Evolutionary conservation across 2,888 invertebrate species (phyloP), one percentile per base, ranked within the genome.

Genomic region (Euzophera pinguis): DNA sequence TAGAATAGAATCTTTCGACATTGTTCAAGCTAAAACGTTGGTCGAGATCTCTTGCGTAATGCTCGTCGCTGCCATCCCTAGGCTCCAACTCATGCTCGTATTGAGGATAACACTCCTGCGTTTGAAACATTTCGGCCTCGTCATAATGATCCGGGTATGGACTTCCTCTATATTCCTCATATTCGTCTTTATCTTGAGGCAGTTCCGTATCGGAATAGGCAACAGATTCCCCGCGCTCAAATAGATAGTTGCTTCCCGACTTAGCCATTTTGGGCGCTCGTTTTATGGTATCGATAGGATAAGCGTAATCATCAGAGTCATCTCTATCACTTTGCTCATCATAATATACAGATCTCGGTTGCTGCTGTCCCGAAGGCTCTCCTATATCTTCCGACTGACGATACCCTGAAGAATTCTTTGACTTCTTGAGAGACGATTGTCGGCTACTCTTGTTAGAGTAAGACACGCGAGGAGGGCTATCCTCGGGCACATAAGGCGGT

Each of bases 211-310:
- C 91, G 0, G 90, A 88, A 60, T 90, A 90, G 37, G 78, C 86
- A 4, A 90, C 81, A 0, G 90, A 84, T 57, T 87, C 86, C 1
- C 81, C 81, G 13, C 90, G 87, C 54, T 88, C 81, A 54, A 89
- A 90, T 56, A 85, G 59, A 55, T 84, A 88, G 50, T 82, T 86
- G 47, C 77, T 80, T 34, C 78, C 82, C 0, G 86, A 83, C 65
- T 89, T 90, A 0, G 80, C 59, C 67, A 83, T 71, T 69, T 87
- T 90, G 2, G 91, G 91, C 53, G 91, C 88, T 45, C 90, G 75
- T 67, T 90, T 91, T 51, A 91, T 91, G 34, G 91, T 91, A 57
- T 90, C 90, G 4, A 90, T 80, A 1, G 90, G 89, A 62, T 91
- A 90, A 37, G 90, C 90, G 57, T 91, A 91, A 56, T 90, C 90